Percentiles rank a stretch among this genome's conserved stretches.
phyloP scores from a whole-genome alignment of 2,888 invertebrate genomes.

The Thumatha senex region DNA sequence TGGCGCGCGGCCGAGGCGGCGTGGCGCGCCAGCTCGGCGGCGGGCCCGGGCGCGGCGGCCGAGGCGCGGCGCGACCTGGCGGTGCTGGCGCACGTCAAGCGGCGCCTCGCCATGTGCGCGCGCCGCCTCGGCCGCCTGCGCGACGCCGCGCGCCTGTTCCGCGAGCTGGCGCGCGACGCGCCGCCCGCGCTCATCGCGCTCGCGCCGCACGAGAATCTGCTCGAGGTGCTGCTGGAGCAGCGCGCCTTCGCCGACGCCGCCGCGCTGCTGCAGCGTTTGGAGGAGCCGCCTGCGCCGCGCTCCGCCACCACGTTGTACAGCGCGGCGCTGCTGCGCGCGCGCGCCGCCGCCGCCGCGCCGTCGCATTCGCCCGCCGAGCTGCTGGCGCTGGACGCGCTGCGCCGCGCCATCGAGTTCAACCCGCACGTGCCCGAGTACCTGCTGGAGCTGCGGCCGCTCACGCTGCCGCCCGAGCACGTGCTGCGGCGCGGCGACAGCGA shows the following conservation, averaged over 20 bases:
- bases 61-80: constrained; percentile 96
- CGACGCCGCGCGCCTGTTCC: constrained; percentile 98
- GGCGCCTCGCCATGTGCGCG: constrained; percentile 98
- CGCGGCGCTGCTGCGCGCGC: constrained; percentile 95
- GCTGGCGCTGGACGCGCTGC: constrained; percentile 92
- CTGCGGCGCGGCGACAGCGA: constrained; percentile 98
- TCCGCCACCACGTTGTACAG: constrained; percentile 97
- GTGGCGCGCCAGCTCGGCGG: constrained; percentile 90
- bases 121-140: constrained; percentile 96
- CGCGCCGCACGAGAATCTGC: constrained; percentile 95
- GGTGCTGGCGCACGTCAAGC: constrained; percentile 96
- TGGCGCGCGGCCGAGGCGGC: constrained; percentile 97
- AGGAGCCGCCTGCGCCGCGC: constrained; percentile 96
- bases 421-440: constrained; percentile 99
- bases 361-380: constrained; percentile 93
- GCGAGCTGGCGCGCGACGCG: constrained; percentile 97
- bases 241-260: constrained; percentile 96
- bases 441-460: constrained; percentile 96
- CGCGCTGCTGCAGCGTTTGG: constrained; percentile 82
- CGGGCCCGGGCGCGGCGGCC: constrained; percentile 94
- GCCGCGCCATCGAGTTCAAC: constrained; percentile 98
- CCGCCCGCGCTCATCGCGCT: constrained; percentile 97
- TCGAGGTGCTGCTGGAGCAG: constrained; percentile 97
- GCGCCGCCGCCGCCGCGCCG: constrained; percentile 94
- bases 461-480: constrained; percentile 98